Conservation (phyloP, 2,797 vertebrate genomes). For the Diplodus sargus region DNA sequence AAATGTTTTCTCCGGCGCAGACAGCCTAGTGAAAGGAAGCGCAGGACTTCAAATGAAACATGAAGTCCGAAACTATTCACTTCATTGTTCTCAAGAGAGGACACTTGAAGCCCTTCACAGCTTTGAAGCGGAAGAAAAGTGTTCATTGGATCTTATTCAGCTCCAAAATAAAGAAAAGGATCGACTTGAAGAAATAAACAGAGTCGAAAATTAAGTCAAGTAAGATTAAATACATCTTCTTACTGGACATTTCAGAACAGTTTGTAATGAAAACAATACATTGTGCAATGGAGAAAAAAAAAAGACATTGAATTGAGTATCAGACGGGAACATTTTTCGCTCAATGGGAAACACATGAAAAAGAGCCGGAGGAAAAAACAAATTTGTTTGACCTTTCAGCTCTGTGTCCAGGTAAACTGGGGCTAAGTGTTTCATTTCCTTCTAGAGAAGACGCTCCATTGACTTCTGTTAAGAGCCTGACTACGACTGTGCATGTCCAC, state of each 20-base stretch:
- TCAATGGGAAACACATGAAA: neutral
- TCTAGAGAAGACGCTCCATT: neutral
- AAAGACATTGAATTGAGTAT: neutral
- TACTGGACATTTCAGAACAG: constrained; percentile 3
- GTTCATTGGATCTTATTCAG: neutral
- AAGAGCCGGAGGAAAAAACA: neutral
- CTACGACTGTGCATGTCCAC: neutral
- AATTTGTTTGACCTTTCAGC: neutral
- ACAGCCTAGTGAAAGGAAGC: neutral
- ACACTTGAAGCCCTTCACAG: neutral
- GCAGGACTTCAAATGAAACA: neutral
- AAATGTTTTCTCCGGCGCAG: neutral
- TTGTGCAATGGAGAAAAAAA: neutral
- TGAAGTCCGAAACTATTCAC: neutral
- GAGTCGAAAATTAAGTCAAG: constrained; percentile 4
- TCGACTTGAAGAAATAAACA: neutral
- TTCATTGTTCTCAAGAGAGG: neutral
- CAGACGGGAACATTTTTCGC: neutral
- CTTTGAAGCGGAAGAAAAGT: neutral
- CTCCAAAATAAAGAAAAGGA: neutral
- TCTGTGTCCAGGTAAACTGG: neutral
- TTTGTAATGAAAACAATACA: neutral
- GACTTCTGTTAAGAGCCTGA: neutral
- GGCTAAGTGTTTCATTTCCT: neutral
- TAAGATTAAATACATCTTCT: neutral